Percentiles rank a stretch among this genome's conserved stretches.
phyloP scores from a whole-genome alignment of 2,113 vertebrate genomes.

The Zootoca vivipara region DNA sequence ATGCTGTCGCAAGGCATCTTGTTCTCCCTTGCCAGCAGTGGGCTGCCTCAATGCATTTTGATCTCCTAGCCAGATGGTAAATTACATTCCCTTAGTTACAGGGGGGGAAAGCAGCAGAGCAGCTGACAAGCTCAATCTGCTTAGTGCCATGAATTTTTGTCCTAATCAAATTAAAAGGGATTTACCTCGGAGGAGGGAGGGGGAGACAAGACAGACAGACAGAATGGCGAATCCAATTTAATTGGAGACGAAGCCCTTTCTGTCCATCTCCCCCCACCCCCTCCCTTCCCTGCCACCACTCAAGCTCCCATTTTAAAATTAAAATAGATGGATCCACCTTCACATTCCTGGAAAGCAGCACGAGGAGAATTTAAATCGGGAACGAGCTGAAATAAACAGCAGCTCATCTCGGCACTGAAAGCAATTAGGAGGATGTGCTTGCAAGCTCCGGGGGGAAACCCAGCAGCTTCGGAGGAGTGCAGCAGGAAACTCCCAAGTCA shows the following conservation, averaged over 20 bases:
- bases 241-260: not conserved
- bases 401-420: not conserved
- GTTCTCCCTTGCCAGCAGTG: too few relatives aligned
- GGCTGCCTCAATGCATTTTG: not conserved
- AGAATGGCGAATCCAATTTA: not conserved
- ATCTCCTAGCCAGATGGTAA: not conserved
- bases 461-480: too few relatives aligned
- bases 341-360: not conserved
- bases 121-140: slow-evolving; percentile 19
- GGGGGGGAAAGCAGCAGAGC: rapidly evolving
- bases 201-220: not conserved
- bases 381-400: not conserved
- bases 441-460: too few relatives aligned
- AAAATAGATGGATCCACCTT: rapidly evolving
- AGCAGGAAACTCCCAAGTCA: not conserved
- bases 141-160: not conserved
- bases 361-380: not conserved
- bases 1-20: not conserved
- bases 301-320: not conserved
- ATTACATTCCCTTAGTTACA: not conserved
- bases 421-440: not conserved
- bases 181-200: not conserved
- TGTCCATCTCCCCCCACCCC: not conserved
- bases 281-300: too few relatives aligned
- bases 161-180: not conserved